A percentile compares a stretch with the other conserved stretches of the same genome.
These are phyloP conservation scores for Strix aluco DNA, from an alignment of 2,113 vertebrate genomes.

Conservation along the genomic window DNA sequence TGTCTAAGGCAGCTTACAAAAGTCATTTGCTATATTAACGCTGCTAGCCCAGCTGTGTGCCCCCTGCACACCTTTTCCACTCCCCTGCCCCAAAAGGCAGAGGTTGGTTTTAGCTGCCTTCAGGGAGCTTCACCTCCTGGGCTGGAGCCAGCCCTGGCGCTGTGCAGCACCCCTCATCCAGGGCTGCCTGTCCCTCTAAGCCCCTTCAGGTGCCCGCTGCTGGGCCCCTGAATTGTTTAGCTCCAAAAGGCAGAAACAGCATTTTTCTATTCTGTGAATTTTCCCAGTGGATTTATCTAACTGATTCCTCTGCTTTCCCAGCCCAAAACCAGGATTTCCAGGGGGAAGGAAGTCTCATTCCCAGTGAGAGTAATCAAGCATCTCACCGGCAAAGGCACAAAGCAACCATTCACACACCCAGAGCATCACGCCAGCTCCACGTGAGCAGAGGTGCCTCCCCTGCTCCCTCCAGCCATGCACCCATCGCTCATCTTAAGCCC, in stretches of 20 bases:
- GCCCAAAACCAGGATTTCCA: not conserved
- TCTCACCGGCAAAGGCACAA: fast-evolving
- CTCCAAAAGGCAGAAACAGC: not conserved
- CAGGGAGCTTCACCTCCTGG: not conserved
- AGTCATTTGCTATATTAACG: constrained; percentile 32
- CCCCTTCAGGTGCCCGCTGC: no score
- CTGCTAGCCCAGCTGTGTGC: not conserved
- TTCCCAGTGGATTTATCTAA: not conserved
- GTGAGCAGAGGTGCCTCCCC: not conserved
- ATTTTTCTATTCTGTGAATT: not conserved
- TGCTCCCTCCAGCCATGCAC: not conserved
- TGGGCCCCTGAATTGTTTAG: not conserved
- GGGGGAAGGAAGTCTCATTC: constrained; percentile 29
- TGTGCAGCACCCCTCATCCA: not conserved
- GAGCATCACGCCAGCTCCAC: fast-evolving
- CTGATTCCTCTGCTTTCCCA: not conserved
- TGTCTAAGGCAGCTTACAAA: constrained; percentile 19
- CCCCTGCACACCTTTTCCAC: not conserved
- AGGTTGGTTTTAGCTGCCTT: not conserved
- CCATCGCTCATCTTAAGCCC: fast-evolving
- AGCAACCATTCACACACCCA: fast-evolving
- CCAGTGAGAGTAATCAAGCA: not conserved
- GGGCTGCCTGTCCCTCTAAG: not conserved
- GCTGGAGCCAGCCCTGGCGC: not conserved
- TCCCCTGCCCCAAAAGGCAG: not conserved